A percentile compares a stretch with the other conserved stretches of the same genome.
These are phyloP conservation scores for Neocloeon triangulifer DNA, from an alignment of 1,140 invertebrate species.

Conservation along the genomic window DNA sequence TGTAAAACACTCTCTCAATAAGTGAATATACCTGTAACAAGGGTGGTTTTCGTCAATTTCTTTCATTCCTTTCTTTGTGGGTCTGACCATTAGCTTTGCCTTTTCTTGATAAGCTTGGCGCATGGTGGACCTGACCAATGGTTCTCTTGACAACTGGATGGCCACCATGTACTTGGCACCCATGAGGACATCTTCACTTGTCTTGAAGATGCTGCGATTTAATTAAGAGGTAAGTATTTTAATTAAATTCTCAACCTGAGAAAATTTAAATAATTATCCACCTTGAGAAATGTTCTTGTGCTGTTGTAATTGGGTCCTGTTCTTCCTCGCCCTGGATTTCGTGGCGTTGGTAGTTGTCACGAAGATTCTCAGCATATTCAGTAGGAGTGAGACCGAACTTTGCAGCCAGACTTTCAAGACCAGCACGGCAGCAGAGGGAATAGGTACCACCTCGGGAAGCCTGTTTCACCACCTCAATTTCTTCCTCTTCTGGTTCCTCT, in stretches of 20 bases:
- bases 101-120: slow-evolving; percentile 79
- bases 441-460: slow-evolving; percentile 72
- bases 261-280: not conserved
- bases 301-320: slow-evolving; percentile 51
- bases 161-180: slow-evolving; percentile 88
- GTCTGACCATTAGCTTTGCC: slow-evolving; percentile 56
- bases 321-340: slow-evolving; percentile 81
- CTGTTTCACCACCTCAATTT: slow-evolving; percentile 49
- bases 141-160: slow-evolving; percentile 78
- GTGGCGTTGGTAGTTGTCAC: slow-evolving; percentile 91
- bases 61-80: slow-evolving; percentile 81
- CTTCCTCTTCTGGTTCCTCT: slow-evolving; percentile 25
- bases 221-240: slow-evolving; percentile 1
- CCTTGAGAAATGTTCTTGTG: slow-evolving; percentile 14
- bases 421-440: slow-evolving; percentile 59
- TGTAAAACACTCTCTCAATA: slow-evolving; percentile 1
- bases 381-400: slow-evolving; percentile 89
- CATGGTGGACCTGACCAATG: slow-evolving; percentile 62
- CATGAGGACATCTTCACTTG: slow-evolving; percentile 55
- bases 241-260: not conserved
- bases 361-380: slow-evolving; percentile 89
- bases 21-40: slow-evolving; percentile 33
- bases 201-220: slow-evolving; percentile 23
- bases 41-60: slow-evolving; percentile 86
- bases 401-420: slow-evolving; percentile 64